Conservation (phyloP, 2,797 vertebrate species). For the Heterohyrax brucei region DNA sequence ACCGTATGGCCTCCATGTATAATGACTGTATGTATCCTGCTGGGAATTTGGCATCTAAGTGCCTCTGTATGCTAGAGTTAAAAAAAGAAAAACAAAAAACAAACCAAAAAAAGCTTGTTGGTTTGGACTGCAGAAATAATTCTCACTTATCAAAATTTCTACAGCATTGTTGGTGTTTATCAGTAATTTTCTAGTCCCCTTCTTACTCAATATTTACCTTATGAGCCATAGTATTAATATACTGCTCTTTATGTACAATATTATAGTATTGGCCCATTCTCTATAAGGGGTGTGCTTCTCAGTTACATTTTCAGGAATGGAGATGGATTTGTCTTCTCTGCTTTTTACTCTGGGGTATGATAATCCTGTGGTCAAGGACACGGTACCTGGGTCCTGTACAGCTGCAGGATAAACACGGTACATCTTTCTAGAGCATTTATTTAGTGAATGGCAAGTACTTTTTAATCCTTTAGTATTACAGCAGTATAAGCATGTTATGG, state of each 20-base stretch:
- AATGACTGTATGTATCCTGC: not conserved
- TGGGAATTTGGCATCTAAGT: conserved; percentile 34
- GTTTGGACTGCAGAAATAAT: not conserved
- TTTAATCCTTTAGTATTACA: not conserved
- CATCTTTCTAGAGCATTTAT: not conserved
- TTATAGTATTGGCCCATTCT: not conserved
- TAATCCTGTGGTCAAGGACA: not conserved
- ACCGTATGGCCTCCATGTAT: not conserved
- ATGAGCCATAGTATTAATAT: not conserved
- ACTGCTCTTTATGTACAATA: not conserved
- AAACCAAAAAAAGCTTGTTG: not conserved
- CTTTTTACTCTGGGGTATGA: not conserved
- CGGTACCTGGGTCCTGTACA: not conserved
- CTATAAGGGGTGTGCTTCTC: not conserved
- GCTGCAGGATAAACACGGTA: not conserved
- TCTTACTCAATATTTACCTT: not conserved
- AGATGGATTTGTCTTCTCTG: not conserved
- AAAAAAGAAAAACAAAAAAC: no score
- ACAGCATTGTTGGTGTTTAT: not conserved
- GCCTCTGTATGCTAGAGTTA: not conserved
- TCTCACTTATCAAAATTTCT: not conserved
- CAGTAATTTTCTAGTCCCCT: not conserved
- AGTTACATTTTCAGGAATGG: not conserved
- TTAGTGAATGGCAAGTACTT: conserved; percentile 3
- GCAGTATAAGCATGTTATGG: not conserved